Conservation (phyloP, 37 sponge, comb jelly and placozoan genomes). For the Aphrocallistes beatrix region DNA sequence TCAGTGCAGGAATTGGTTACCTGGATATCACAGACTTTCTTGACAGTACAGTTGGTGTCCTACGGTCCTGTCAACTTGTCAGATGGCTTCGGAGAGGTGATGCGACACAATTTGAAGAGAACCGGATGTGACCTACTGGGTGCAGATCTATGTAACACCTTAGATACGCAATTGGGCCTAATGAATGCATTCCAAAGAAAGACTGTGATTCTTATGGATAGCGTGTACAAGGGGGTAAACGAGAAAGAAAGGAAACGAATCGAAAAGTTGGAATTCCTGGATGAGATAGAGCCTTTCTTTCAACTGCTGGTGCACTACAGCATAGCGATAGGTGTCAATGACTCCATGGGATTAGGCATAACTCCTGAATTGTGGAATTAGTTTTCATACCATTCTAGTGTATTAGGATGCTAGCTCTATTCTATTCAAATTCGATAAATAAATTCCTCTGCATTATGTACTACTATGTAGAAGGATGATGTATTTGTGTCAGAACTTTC, state of each 20-base stretch:
- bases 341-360: slow-evolving; percentile 2
- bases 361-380: background rate
- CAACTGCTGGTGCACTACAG: slow-evolving; percentile 81
- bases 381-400: no score
- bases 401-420: no score
- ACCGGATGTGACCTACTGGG: background rate
- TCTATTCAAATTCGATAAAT: no score
- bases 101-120: slow-evolving; percentile 45
- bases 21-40: background rate
- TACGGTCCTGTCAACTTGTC: background rate
- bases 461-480: no score
- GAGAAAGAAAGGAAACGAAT: slow-evolving; percentile 28
- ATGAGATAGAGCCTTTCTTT: slow-evolving; percentile 56
- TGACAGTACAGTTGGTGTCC: background rate
- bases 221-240: background rate
- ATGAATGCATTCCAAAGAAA: background rate
- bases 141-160: background rate
- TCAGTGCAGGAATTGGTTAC: background rate
- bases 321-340: slow-evolving; percentile 59
- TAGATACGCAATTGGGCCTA: background rate
- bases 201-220: background rate
- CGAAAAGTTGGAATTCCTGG: slow-evolving; percentile 70
- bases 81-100: slow-evolving; percentile 48
- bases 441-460: no score
- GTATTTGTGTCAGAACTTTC: no score